These are phyloP conservation scores for Eudasyphora cyanicolor DNA, from an alignment of 2,888 invertebrate genomes.

Conservation along the genomic window DNA sequence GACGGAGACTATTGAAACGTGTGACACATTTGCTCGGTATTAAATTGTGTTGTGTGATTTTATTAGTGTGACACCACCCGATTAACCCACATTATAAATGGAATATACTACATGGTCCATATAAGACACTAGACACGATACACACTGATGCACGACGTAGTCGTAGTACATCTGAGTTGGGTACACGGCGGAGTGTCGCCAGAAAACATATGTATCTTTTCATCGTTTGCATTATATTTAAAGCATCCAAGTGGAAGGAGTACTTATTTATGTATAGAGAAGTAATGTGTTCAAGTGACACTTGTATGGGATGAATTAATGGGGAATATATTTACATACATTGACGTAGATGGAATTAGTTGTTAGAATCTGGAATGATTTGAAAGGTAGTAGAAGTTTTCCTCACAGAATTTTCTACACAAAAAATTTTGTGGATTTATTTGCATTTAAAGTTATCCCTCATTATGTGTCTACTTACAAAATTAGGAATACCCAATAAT, in stretches of 20 bases:
- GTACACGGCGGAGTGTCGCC: neutral
- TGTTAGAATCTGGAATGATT: too few species aligned
- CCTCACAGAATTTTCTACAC: too few species aligned
- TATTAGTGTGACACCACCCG: conserved; percentile 24
- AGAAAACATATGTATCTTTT: conserved; percentile 29
- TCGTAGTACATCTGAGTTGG: neutral
- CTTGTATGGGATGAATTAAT: neutral
- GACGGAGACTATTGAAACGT: neutral
- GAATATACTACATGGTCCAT: neutral
- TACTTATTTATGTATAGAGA: neutral
- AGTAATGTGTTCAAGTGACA: neutral
- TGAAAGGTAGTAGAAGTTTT: too few species aligned
- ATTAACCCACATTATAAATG: conserved; percentile 39
- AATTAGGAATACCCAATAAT: too few species aligned
- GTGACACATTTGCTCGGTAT: conserved; percentile 24
- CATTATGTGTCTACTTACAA: too few species aligned
- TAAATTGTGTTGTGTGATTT: conserved; percentile 42
- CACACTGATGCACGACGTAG: neutral
- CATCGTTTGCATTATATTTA: conserved; percentile 12
- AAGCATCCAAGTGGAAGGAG: neutral
- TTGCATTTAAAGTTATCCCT: too few species aligned
- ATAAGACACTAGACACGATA: neutral
- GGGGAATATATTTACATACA: too few species aligned
- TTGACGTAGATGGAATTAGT: neutral
- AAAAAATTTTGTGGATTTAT: too few species aligned